Evolutionary conservation across 2,797 vertebrate species (phyloP).

Genomic region (Darevskia nairensis): DNA sequence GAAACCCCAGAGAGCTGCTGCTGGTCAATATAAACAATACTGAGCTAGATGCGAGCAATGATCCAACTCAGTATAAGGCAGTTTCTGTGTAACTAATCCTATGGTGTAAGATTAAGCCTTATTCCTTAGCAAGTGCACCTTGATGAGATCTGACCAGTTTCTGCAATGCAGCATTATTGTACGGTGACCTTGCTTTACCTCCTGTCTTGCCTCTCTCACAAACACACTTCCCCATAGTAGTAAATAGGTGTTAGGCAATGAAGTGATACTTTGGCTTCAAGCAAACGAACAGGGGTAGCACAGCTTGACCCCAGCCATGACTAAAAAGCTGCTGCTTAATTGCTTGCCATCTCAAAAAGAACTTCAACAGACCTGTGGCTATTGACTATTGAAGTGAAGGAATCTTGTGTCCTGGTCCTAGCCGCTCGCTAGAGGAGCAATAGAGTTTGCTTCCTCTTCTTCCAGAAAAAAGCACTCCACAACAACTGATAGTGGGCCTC

Average conservation of each 20-base stretch:
- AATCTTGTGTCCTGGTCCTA: neutral
- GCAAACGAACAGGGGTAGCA: neutral
- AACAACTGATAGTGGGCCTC: neutral
- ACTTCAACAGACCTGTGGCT: neutral
- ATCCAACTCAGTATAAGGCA: too few species aligned
- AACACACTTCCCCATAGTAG: too few species aligned
- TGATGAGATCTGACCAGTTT: too few species aligned
- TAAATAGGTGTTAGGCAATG: neutral
- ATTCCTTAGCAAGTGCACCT: too few species aligned
- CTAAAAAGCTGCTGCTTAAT: neutral
- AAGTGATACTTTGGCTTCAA: neutral
- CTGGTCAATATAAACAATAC: too few species aligned
- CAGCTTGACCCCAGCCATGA: neutral
- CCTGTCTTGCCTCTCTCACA: too few species aligned
- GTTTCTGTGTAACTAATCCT: too few species aligned
- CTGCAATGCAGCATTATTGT: too few species aligned
- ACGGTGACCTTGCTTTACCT: too few species aligned
- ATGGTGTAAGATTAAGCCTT: too few species aligned
- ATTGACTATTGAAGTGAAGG: neutral
- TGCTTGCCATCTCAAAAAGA: neutral
- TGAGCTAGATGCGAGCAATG: too few species aligned
- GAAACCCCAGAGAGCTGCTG: too few species aligned
- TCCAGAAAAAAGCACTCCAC: neutral
- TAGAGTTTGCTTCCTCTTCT: neutral
- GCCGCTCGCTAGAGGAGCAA: neutral